Conservation (phyloP, 2,888 invertebrate genomes). For the Cataglyphis rosenhaueri region DNA sequence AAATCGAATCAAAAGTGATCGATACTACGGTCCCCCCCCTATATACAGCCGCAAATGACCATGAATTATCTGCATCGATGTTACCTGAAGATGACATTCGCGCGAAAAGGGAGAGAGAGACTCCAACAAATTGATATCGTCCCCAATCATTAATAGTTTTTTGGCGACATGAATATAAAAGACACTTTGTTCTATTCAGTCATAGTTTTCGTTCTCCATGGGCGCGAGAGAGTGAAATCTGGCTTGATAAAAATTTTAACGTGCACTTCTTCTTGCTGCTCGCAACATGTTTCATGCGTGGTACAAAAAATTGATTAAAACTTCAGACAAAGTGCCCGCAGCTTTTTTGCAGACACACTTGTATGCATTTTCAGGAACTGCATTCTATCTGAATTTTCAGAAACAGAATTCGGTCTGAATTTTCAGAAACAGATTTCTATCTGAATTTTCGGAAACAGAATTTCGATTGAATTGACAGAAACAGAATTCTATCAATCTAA, state of each 20-base stretch:
- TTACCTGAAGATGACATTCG: constrained; percentile 47
- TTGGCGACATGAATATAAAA: constrained; percentile 20
- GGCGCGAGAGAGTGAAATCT: not conserved
- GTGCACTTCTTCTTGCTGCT: not conserved
- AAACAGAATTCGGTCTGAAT: too few species aligned
- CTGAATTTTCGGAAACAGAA: too few species aligned
- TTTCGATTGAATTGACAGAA: too few species aligned
- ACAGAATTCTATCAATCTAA: too few species aligned
- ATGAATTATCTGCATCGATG: constrained; percentile 63
- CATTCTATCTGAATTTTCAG: too few species aligned
- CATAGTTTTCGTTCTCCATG: not conserved
- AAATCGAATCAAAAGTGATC: constrained; percentile 80
- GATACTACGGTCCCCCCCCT: constrained; percentile 68
- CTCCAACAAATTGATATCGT: constrained; percentile 77
- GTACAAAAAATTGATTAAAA: not conserved
- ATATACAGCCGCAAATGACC: constrained; percentile 67
- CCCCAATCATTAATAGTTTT: constrained; percentile 76
- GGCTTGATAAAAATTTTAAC: constrained; percentile 27
- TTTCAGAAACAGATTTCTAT: too few species aligned
- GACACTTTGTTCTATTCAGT: constrained; percentile 39
- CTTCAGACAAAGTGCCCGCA: too few species aligned
- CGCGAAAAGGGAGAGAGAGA: constrained; percentile 56
- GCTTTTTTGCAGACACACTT: too few species aligned
- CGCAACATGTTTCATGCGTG: not conserved
- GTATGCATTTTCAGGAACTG: too few species aligned